Percentiles rank a stretch among this genome's conserved stretches.
Conservation (phyloP, 1,140 invertebrate genomes). For the Drosophila pruinosa region DNA sequence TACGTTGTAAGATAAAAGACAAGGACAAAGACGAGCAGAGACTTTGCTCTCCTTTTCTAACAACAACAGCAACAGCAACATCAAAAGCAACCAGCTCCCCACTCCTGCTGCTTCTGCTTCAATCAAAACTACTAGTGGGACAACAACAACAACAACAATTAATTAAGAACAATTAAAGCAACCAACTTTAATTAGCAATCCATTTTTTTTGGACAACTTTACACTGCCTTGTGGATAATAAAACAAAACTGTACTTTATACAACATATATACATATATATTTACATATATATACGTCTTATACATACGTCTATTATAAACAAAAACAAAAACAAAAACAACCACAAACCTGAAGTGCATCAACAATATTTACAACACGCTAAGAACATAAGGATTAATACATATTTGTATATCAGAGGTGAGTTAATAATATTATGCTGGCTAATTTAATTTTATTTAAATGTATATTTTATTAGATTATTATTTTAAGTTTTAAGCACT, state of each 20-base stretch:
- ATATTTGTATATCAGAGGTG: slow-evolving; percentile 44
- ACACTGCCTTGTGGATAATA: slow-evolving; percentile 74
- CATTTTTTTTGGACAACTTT: slow-evolving; percentile 68
- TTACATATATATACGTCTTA: slow-evolving; percentile 39
- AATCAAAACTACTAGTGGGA: not conserved
- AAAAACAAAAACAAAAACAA: slow-evolving; percentile 11
- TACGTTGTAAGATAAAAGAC: slow-evolving; percentile 82
- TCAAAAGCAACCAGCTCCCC: not conserved
- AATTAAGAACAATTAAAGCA: slow-evolving; percentile 30
- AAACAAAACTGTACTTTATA: slow-evolving; percentile 39
- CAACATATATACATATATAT: slow-evolving; percentile 28
- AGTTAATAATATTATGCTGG: too few relatives aligned
- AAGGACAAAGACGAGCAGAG: slow-evolving; percentile 12
- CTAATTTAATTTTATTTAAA: too few relatives aligned
- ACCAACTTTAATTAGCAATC: slow-evolving; percentile 15
- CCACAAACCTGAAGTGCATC: slow-evolving; percentile 16
- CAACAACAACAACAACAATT: slow-evolving; percentile 23
- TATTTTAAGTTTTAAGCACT: too few relatives aligned
- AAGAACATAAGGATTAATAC: not conserved
- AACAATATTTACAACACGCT: slow-evolving; percentile 40
- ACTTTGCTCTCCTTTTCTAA: slow-evolving; percentile 7
- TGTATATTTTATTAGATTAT: too few relatives aligned
- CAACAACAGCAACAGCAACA: not conserved
- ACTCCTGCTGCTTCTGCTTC: not conserved
- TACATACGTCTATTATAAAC: slow-evolving; percentile 36